Evolutionary conservation across 1,140 invertebrate species (phyloP).

Genomic region (Drosophila takahashii): DNA sequence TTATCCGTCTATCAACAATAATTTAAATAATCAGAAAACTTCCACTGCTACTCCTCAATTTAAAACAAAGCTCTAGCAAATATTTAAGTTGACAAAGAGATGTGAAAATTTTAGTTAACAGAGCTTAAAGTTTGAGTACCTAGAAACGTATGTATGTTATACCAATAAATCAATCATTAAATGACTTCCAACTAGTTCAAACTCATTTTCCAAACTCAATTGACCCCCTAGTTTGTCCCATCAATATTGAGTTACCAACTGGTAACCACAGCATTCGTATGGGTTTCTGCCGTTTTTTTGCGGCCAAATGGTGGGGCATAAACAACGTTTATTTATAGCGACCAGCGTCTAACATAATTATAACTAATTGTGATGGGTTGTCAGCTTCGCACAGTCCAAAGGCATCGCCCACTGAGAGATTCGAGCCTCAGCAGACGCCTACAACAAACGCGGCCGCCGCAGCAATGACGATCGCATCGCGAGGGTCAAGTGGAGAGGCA

Average conservation of each 20-base stretch:
- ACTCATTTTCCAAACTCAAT: neutral
- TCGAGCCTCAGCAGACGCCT: slow-evolving; percentile 24
- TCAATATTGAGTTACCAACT: slow-evolving; percentile 42
- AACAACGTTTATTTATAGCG: slow-evolving; percentile 55
- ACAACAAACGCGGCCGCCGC: slow-evolving; percentile 56
- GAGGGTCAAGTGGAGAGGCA: slow-evolving; percentile 73
- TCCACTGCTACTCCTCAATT: neutral
- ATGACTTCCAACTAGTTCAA: neutral
- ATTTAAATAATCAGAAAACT: neutral
- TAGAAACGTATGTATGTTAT: neutral
- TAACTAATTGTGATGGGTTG: slow-evolving; percentile 71
- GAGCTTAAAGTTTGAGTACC: slow-evolving; percentile 1
- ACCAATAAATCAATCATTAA: neutral
- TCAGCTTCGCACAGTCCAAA: slow-evolving; percentile 49
- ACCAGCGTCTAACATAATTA: slow-evolving; percentile 65
- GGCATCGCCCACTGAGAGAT: slow-evolving; percentile 47
- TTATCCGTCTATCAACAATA: neutral
- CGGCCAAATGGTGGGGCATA: slow-evolving; percentile 26
- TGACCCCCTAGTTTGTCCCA: slow-evolving; percentile 17
- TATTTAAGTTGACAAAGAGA: slow-evolving; percentile 15
- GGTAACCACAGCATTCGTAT: slow-evolving; percentile 53
- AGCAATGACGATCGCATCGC: slow-evolving; percentile 21
- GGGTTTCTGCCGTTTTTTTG: slow-evolving; percentile 48
- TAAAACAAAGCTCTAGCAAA: slow-evolving; percentile 2
- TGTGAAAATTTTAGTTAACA: slow-evolving; percentile 22